Evolutionary conservation across 1,140 invertebrate species (phyloP).

Genomic region (Tribolium castaneum): DNA sequence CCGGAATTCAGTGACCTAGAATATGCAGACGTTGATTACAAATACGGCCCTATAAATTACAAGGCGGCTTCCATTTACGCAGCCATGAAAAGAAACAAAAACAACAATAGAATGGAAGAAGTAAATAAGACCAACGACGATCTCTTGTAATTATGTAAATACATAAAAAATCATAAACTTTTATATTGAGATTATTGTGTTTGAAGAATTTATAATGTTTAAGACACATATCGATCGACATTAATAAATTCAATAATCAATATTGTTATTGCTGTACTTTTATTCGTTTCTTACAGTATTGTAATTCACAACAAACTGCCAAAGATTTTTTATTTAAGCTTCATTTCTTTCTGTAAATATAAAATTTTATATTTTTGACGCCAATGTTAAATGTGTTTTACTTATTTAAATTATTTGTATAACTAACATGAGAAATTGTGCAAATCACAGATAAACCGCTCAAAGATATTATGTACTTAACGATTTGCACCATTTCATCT

Average conservation of each 20-base stretch:
- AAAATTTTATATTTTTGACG: slow-evolving; percentile 36
- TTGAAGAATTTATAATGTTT: slow-evolving; percentile 18
- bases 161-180: neutral
- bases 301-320: neutral
- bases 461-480: neutral
- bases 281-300: slow-evolving; percentile 13
- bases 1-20: slow-evolving; percentile 82
- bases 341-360: slow-evolving; percentile 23
- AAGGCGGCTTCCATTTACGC: slow-evolving; percentile 85
- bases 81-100: slow-evolving; percentile 73
- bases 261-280: slow-evolving; percentile 19
- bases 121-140: slow-evolving; percentile 52
- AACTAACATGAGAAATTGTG: neutral
- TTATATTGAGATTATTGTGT: slow-evolving; percentile 13
- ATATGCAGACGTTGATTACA: slow-evolving; percentile 90
- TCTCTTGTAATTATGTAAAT: slow-evolving; percentile 49
- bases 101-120: slow-evolving; percentile 58
- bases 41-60: slow-evolving; percentile 91
- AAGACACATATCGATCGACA: slow-evolving; percentile 10
- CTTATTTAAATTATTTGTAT: neutral
- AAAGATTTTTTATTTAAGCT: neutral
- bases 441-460: slow-evolving; percentile 29
- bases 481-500: slow-evolving; percentile 35
- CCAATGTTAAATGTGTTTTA: slow-evolving; percentile 6
- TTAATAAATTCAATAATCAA: slow-evolving; percentile 4